A percentile compares a stretch with the other conserved stretches of the same genome.
These are phyloP conservation scores for Danio choprae DNA, from an alignment of 2,797 vertebrate species.

Conservation along the genomic window DNA sequence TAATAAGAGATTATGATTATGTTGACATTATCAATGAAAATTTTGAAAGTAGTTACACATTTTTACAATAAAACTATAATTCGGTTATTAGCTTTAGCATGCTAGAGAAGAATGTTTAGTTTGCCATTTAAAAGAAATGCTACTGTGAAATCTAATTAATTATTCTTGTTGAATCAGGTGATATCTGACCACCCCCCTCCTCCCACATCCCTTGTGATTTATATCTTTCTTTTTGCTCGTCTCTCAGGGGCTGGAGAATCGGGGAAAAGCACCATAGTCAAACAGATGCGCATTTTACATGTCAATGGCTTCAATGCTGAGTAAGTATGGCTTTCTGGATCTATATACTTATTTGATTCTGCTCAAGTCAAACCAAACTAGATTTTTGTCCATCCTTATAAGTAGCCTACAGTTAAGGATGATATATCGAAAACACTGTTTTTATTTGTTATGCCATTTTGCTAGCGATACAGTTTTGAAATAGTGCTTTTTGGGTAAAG, in stretches of 20 bases:
- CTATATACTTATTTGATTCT: not conserved
- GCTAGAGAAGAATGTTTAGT: conserved; percentile 17
- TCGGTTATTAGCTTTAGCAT: not conserved
- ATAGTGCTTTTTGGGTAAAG: not conserved
- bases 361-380: not conserved
- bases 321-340: conserved; percentile 83
- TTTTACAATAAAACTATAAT: not conserved
- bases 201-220: conserved; percentile 38
- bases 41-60: not conserved
- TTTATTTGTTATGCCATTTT: not conserved
- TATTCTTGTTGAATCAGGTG: conserved; percentile 87
- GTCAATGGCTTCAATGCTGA: conserved; percentile 99
- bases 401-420: not conserved
- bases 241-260: conserved; percentile 96
- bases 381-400: not conserved
- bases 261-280: conserved; percentile 99
- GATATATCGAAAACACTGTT: not conserved
- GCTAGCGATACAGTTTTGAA: not conserved
- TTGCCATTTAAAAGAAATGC: conserved; percentile 13
- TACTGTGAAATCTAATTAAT: conserved; percentile 22
- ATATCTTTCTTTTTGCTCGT: conserved; percentile 70
- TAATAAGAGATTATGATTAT: not conserved
- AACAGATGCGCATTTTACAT: conserved; percentile 99
- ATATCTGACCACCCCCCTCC: conserved; percentile 54
- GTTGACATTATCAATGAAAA: not conserved